Base-by-base conservation (phyloP, 2,113 vertebrate genomes). In the Nymphicus hollandicus region DNA sequence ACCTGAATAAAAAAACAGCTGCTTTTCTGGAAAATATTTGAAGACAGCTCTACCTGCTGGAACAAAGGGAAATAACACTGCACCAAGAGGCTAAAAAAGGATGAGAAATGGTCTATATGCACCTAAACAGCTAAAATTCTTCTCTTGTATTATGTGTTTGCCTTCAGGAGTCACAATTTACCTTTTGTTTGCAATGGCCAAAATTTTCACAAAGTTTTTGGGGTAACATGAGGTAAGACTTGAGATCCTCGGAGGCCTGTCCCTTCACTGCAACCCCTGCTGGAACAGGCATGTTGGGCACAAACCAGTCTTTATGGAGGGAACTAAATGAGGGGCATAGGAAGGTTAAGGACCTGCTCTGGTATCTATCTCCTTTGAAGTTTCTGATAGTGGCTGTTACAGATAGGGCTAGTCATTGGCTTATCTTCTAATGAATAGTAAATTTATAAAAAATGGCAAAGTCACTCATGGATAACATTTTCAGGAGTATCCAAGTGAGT, bases 1-100 rank as follows among this genome's bases (percentile, higher is more conserved):
- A 81, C 19, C 6, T 29, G 35, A 56, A 81, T 11, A 12, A 72
- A 41, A 70, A 33, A 58, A 2, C 63, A 46, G 39, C 43, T 46
- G 72, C 69, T 84, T 60, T 81, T 44, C 44, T 17, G n/a, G 52
- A 46, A 93, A 81, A 94, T 93, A 25, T 12, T 37, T 95, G 86
- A 78, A 86, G 68, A 65, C 24, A 91, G 95, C 93, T 94, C 95
- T 81, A 69, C 77, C 95, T 96, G 65, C 88, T 93, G 93, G 92
- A 92, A 33, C 15, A 69, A 61, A 71, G 52, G 28, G 56, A 96
- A 94, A 93, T 68, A 50, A 28, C 88, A 94, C 18, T 31, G 22
- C 68, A 47, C 39, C 53, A 70, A 25, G 47, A 47, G 27, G 14
- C 33, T 80, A 12, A 28, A 64, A 69, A 35, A 23, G 3, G 7